phyloP scores from a whole-genome alignment of 2,888 invertebrate species.

The Lasioglossum zephyrum region DNA sequence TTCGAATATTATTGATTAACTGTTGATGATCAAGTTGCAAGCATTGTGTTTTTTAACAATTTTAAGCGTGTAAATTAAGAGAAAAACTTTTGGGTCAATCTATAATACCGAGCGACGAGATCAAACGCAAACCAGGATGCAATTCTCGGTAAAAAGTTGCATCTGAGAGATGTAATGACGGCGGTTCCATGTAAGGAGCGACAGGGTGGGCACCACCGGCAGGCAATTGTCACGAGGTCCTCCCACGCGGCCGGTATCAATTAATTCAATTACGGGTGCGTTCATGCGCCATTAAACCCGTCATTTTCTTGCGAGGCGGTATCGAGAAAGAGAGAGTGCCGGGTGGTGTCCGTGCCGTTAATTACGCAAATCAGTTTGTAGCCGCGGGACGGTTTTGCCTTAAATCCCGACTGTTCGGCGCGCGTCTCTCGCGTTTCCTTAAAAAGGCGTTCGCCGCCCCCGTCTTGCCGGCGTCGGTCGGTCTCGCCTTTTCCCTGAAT shows the following conservation, averaged over 20 bases:
- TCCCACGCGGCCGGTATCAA: conserved; percentile 1
- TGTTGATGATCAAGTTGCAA: too few species aligned
- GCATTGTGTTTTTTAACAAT: too few species aligned
- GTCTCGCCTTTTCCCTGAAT: conserved; percentile 63
- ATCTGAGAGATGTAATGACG: not conserved
- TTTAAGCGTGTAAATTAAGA: not conserved
- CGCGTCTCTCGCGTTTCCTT: conserved; percentile 40
- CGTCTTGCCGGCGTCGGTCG: conserved; percentile 25
- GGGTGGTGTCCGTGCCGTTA: conserved; percentile 41
- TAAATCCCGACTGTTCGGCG: conserved; percentile 63
- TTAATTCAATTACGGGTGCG: conserved; percentile 49
- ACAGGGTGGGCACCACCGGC: not conserved
- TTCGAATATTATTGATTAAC: too few species aligned
- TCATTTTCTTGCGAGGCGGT: conserved; percentile 16
- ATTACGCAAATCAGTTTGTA: conserved; percentile 66
- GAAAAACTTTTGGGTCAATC: not conserved
- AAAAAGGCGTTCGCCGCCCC: conserved; percentile 58
- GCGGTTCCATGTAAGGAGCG: not conserved
- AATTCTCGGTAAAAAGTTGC: not conserved
- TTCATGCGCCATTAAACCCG: conserved; percentile 48
- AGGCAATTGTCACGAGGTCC: conserved; percentile 15
- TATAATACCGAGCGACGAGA: not conserved
- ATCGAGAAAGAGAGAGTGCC: not conserved
- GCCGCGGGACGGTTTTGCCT: conserved; percentile 43
- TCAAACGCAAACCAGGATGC: not conserved